phyloP scores from a whole-genome alignment of 2,113 vertebrate species.

The Ivindomyrus marchei region DNA sequence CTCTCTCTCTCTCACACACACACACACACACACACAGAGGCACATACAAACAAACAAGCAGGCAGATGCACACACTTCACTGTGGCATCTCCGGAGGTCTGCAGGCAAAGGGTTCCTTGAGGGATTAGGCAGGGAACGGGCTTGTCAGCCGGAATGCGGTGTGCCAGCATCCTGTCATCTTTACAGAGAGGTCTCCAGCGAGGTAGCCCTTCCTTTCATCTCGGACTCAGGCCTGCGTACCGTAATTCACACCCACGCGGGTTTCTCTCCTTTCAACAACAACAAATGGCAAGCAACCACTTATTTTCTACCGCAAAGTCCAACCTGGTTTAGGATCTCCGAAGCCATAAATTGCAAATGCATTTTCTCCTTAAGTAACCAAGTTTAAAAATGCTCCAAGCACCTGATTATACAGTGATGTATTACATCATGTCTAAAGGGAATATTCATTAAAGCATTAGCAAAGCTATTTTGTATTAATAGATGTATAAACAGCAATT shows the following conservation, averaged over 20 bases:
- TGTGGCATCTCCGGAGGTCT: not conserved
- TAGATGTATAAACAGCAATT: not conserved
- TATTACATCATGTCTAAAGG: not conserved
- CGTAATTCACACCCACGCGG: not conserved
- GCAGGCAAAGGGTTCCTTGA: conserved; percentile 1
- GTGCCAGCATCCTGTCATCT: not conserved
- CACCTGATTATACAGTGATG: not conserved
- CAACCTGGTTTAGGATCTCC: not conserved
- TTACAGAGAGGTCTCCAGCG: not conserved
- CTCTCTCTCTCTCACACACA: conserved; percentile 40
- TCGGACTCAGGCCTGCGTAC: not conserved
- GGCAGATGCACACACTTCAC: conserved; percentile 29
- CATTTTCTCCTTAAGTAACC: not conserved
- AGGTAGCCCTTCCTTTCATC: conserved; percentile 3
- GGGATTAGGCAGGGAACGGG: not conserved
- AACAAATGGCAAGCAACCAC: not conserved
- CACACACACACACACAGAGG: conserved; percentile 27
- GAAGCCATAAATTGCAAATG: not conserved
- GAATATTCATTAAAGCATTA: conserved; percentile 5
- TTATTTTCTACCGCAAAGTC: not conserved
- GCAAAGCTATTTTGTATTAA: not conserved
- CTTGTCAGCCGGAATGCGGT: not conserved
- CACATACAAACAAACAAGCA: conserved; percentile 25
- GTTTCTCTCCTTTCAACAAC: not conserved
- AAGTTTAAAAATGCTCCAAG: not conserved